A percentile compares a stretch with the other conserved stretches of the same genome.
Evolutionary conservation across 2,797 vertebrate species (phyloP).

Genomic region (Rhinichthys osculus): DNA sequence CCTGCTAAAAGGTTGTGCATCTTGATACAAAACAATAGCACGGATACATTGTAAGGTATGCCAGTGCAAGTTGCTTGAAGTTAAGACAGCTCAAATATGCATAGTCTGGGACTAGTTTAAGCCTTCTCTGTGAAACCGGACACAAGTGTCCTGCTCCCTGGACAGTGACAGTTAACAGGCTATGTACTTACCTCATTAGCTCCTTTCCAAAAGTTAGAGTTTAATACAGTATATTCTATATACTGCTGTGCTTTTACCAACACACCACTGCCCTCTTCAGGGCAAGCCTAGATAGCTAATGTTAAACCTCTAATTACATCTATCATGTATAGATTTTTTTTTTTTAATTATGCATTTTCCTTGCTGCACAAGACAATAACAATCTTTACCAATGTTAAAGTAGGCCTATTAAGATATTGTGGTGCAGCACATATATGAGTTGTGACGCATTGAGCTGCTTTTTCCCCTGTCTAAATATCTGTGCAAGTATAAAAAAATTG

Average conservation of each 20-base stretch:
- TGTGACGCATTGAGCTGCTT: background rate
- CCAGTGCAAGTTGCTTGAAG: too few relatives aligned
- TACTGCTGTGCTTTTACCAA: background rate
- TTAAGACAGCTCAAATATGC: too few relatives aligned
- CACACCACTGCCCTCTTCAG: conserved; percentile 10
- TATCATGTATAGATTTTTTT: background rate
- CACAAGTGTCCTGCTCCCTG: background rate
- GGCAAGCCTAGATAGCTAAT: background rate
- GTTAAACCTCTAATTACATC: background rate
- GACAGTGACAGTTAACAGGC: background rate
- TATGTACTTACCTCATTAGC: background rate
- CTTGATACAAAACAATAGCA: too few relatives aligned
- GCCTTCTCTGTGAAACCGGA: background rate
- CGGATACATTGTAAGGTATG: too few relatives aligned
- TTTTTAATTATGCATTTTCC: background rate
- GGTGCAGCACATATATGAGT: background rate
- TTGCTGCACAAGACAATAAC: background rate
- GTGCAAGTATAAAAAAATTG: background rate
- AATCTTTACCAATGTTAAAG: background rate
- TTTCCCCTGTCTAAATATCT: background rate
- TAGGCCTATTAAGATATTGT: background rate
- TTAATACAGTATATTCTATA: background rate
- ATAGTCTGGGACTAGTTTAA: background rate
- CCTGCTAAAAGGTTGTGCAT: background rate
- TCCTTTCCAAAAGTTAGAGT: background rate